Conservation (phyloP, 2,113 vertebrate species). For the Elachura formosa region DNA sequence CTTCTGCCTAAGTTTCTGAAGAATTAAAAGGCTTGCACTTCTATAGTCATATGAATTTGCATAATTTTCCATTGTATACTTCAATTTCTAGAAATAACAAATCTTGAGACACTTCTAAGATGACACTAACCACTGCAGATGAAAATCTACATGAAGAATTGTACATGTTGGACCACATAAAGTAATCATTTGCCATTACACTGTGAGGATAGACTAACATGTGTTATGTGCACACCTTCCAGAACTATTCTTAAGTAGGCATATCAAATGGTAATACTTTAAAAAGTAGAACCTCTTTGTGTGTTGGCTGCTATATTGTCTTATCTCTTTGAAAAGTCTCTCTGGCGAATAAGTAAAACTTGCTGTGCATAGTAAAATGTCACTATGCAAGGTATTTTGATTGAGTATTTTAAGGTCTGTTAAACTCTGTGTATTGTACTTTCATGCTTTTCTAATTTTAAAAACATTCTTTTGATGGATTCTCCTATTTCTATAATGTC, state of each 20-base stretch:
- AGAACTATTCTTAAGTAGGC: neutral
- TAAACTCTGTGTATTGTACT: neutral
- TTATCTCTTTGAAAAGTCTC: neutral
- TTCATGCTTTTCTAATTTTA: neutral
- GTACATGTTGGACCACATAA: neutral
- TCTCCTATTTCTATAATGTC: neutral
- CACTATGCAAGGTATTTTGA: neutral
- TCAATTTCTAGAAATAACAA: neutral
- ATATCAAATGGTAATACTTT: neutral
- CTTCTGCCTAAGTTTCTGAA: neutral
- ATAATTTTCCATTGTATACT: neutral
- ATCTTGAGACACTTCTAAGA: neutral
- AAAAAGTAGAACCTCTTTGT: neutral
- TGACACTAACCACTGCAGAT: neutral
- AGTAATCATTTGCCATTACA: neutral
- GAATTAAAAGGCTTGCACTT: neutral
- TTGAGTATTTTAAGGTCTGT: neutral
- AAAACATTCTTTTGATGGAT: constrained; percentile 2
- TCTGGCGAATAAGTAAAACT: neutral
- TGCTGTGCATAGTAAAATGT: neutral
- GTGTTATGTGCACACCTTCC: neutral
- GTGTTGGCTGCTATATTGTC: neutral
- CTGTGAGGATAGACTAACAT: neutral
- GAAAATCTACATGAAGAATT: neutral
- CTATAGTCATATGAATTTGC: neutral